Conservation (phyloP, 2,113 vertebrate species). For the Petrocephalus zakoni region DNA sequence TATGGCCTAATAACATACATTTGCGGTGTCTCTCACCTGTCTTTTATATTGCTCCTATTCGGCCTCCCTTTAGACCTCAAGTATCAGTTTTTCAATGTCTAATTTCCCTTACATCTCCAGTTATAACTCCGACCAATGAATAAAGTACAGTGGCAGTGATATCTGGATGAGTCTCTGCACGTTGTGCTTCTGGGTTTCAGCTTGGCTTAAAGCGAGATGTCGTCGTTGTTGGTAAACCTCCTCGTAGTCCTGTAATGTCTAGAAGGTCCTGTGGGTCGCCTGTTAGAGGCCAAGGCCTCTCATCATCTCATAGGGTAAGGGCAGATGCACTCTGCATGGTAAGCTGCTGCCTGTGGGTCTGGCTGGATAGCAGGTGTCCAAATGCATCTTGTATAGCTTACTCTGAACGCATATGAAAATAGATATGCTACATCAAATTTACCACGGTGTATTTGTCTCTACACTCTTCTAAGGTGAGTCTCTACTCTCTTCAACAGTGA, state of each 20-base stretch:
- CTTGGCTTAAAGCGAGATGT: slow-evolving; percentile 65
- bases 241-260: slow-evolving; percentile 77
- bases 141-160: background rate
- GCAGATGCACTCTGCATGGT: slow-evolving; percentile 33
- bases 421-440: background rate
- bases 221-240: slow-evolving; percentile 76
- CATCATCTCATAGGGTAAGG: slow-evolving; percentile 72
- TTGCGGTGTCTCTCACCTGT: background rate
- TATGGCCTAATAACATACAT: background rate
- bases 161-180: background rate
- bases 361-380: background rate
- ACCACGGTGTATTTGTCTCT: background rate
- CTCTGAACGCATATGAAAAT: background rate
- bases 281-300: slow-evolving; percentile 64
- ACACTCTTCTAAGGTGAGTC: background rate
- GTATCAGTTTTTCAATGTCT: background rate
- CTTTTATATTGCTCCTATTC: background rate
- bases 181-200: slow-evolving; percentile 66
- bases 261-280: slow-evolving; percentile 68
- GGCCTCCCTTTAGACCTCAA: background rate
- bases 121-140: background rate
- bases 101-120: background rate
- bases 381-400: background rate
- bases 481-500: background rate
- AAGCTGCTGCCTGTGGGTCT: slow-evolving; percentile 5